A percentile compares a stretch with the other conserved stretches of the same genome.
These are phyloP conservation scores for Irena cyanogastra DNA, from an alignment of 2,113 vertebrate species.

Conservation along the genomic window DNA sequence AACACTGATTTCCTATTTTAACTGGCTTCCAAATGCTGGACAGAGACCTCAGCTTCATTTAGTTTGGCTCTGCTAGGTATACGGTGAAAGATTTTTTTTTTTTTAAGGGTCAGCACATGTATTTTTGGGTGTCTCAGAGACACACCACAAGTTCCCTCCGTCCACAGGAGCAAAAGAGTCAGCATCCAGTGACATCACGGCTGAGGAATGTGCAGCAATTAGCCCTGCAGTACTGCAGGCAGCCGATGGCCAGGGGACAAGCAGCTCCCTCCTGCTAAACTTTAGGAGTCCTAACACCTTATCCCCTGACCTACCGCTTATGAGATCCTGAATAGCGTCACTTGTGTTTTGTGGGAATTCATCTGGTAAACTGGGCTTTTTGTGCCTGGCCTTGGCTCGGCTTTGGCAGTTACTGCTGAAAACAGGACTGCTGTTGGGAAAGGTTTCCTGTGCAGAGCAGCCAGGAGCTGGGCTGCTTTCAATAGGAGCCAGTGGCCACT, in stretches of 20 bases:
- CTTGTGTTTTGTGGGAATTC: constrained; percentile 50
- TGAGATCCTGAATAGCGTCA: constrained; percentile 36
- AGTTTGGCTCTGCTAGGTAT: constrained; percentile 65
- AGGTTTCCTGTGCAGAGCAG: neutral
- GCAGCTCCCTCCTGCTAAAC: constrained; percentile 42
- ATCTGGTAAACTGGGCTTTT: constrained; percentile 44
- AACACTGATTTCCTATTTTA: constrained; percentile 79
- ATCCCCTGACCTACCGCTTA: constrained; percentile 54
- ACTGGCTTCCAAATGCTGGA: constrained; percentile 74
- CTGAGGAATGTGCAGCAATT: constrained; percentile 74
- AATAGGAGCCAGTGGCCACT: neutral
- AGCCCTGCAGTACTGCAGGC: constrained; percentile 61
- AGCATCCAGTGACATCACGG: constrained; percentile 63
- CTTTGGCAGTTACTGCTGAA: neutral
- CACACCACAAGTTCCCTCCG: constrained; percentile 34
- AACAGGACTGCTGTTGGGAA: constrained; percentile 34
- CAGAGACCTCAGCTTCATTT: constrained; percentile 79
- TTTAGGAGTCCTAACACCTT: constrained; percentile 56
- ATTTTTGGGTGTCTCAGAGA: constrained; percentile 49
- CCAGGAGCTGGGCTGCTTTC: constrained; percentile 23
- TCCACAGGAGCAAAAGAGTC: constrained; percentile 30
- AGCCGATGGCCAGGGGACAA: constrained; percentile 32
- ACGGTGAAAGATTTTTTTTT: constrained; percentile 28
- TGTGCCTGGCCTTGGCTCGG: neutral
- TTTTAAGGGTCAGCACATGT: constrained; percentile 64